These are phyloP conservation scores for Drosophila leontia DNA, from an alignment of 1,140 invertebrate genomes.

Conservation along the genomic window DNA sequence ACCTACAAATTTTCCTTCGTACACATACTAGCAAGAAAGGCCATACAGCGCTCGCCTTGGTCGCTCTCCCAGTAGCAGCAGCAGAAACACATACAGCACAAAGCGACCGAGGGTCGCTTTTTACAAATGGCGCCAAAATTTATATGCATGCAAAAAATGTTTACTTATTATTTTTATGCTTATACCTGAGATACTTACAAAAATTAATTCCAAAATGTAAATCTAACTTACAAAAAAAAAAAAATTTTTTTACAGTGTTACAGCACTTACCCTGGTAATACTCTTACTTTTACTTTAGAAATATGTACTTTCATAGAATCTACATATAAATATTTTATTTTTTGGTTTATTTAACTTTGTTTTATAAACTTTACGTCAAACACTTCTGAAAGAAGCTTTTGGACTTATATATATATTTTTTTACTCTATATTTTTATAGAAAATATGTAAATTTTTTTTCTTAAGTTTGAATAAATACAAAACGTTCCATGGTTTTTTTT, in stretches of 20 bases:
- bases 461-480: too few relatives aligned
- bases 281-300: not conserved
- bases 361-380: too few relatives aligned
- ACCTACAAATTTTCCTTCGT: conserved; percentile 8
- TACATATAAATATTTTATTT: too few relatives aligned
- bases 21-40: conserved; percentile 28
- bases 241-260: not conserved
- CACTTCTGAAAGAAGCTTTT: too few relatives aligned
- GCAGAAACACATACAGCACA: conserved; percentile 23
- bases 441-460: too few relatives aligned
- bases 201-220: not conserved
- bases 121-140: conserved; percentile 75
- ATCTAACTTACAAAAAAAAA: too few relatives aligned
- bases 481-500: too few relatives aligned
- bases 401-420: too few relatives aligned
- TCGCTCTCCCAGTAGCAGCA: conserved; percentile 46
- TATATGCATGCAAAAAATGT: conserved; percentile 1
- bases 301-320: too few relatives aligned
- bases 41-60: conserved; percentile 9
- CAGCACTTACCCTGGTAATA: not conserved
- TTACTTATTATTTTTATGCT: not conserved
- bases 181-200: not conserved
- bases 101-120: conserved; percentile 38
- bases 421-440: too few relatives aligned
- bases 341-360: too few relatives aligned